These are phyloP conservation scores for Hypothenemus hampei DNA, from an alignment of 1,140 invertebrate species.

Conservation along the genomic window DNA sequence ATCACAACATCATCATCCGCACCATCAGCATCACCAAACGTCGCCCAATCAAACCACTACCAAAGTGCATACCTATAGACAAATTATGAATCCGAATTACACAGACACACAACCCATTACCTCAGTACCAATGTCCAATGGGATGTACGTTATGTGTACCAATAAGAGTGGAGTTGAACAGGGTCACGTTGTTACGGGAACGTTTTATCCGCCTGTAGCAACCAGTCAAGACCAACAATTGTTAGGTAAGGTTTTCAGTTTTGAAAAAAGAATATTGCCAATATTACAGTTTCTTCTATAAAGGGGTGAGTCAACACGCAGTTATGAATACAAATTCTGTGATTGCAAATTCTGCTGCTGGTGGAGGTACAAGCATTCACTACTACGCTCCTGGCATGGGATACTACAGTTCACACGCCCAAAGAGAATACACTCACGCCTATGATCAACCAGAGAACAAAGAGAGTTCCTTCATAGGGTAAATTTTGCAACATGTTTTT, in stretches of 20 bases:
- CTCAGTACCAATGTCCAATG: constrained; percentile 74
- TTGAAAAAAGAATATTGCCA: neutral
- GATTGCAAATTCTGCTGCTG: constrained; percentile 16
- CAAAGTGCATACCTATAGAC: constrained; percentile 45
- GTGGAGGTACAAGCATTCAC: constrained; percentile 17
- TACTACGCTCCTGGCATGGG: constrained; percentile 13
- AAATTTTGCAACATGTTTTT: neutral
- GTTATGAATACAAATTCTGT: constrained; percentile 20
- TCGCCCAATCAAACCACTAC: constrained; percentile 22
- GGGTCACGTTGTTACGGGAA: constrained; percentile 71
- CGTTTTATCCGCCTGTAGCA: constrained; percentile 78
- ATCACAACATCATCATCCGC: constrained; percentile 30
- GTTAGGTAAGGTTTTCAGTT: constrained; percentile 42
- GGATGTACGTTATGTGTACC: constrained; percentile 82
- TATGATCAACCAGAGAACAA: constrained; percentile 31
- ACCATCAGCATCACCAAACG: constrained; percentile 20
- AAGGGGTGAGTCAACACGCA: constrained; percentile 18
- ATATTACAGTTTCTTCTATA: neutral
- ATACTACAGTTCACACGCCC: constrained; percentile 15
- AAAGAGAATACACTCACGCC: constrained; percentile 31
- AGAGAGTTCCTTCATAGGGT: constrained; percentile 29
- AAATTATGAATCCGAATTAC: constrained; percentile 40
- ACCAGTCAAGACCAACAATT: constrained; percentile 69
- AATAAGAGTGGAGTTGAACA: constrained; percentile 72
- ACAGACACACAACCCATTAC: constrained; percentile 57